Conservation (phyloP, 2,113 vertebrate genomes). For the Phrynocephalus versicolor region DNA sequence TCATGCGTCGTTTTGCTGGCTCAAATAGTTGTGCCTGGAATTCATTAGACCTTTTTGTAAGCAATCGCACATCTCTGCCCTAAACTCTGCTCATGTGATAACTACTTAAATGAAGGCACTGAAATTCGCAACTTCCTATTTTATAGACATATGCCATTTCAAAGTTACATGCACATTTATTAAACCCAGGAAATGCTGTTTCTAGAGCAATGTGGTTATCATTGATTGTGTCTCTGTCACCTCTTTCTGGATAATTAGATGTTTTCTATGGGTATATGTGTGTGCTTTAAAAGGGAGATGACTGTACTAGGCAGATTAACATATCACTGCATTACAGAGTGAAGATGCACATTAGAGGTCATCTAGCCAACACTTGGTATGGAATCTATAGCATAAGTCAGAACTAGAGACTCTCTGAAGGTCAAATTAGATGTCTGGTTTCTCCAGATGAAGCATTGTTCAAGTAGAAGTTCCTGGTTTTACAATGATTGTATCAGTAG, state of each 20-base stretch:
- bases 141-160: constrained; percentile 42
- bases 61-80: constrained; percentile 43
- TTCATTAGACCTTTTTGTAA: constrained; percentile 65
- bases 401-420: no score
- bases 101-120: constrained; percentile 57
- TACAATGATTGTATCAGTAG: no score
- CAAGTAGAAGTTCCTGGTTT: no score
- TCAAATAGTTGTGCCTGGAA: constrained; percentile 60
- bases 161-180: constrained; percentile 58
- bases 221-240: constrained; percentile 57
- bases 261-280: neutral
- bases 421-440: no score
- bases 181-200: constrained; percentile 53
- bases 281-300: constrained; percentile 1
- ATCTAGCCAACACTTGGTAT: neutral
- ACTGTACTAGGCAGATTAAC: constrained; percentile 53
- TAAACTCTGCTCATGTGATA: constrained; percentile 45
- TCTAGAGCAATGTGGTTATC: neutral
- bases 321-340: neutral
- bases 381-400: neutral
- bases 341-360: neutral
- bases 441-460: no score
- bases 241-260: constrained; percentile 39
- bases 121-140: constrained; percentile 50
- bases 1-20: constrained; percentile 29